These are phyloP conservation scores for Oncorhynchus masou DNA, from an alignment of 2,113 vertebrate species.

Conservation along the genomic window DNA sequence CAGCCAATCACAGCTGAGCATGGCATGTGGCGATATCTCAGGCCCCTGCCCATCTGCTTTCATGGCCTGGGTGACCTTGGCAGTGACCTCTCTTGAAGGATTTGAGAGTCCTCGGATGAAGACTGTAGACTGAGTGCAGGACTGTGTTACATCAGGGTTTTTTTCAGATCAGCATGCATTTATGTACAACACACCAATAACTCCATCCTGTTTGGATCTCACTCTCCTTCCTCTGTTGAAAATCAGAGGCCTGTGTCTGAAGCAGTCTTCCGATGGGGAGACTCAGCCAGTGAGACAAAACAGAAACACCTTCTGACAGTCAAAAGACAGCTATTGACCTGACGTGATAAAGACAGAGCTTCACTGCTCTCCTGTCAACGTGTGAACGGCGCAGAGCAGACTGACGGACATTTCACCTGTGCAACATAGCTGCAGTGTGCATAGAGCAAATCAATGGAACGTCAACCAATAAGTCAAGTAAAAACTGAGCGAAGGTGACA, in stretches of 20 bases:
- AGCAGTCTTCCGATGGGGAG: not conserved
- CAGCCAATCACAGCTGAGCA: constrained; percentile 33
- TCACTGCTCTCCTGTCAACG: constrained; percentile 9
- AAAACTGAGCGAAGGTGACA: constrained; percentile 7
- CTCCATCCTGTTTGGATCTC: no score
- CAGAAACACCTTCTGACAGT: constrained; percentile 2
- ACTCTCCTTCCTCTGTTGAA: not conserved
- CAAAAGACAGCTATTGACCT: constrained; percentile 12
- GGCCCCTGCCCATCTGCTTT: constrained; percentile 61
- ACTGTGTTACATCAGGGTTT: not conserved
- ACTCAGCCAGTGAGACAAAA: not conserved
- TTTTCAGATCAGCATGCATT: no score
- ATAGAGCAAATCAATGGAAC: not conserved
- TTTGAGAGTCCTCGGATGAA: not conserved
- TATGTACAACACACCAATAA: not conserved
- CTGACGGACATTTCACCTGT: constrained; percentile 17
- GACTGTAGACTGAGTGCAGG: constrained; percentile 11
- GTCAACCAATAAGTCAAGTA: not conserved
- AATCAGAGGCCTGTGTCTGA: not conserved
- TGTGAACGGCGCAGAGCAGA: not conserved
- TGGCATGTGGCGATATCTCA: constrained; percentile 33
- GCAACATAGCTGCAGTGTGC: not conserved
- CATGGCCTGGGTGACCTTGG: constrained; percentile 49
- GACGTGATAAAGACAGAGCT: constrained; percentile 12
- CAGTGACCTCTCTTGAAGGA: constrained; percentile 22